Base-by-base conservation (phyloP, 1,140 invertebrate species). In the Halesus radiatus region DNA sequence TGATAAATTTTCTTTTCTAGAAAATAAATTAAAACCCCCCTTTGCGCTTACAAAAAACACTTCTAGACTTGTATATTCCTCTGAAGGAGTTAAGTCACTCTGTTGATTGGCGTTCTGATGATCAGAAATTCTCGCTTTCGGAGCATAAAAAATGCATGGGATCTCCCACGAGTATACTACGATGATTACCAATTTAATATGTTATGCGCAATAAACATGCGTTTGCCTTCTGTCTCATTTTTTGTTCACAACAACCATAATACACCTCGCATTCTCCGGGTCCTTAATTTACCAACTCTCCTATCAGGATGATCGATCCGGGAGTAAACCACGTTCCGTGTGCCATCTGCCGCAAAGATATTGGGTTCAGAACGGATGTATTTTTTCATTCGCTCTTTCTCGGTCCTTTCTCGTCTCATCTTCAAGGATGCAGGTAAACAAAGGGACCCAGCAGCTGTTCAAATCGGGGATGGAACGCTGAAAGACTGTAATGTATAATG, bases 401-500 rank as follows among this genome's bases (percentile, higher is more conserved):
- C n/a, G 32, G 13, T 53, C 60, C 54, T 70, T 58, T 78, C 60
- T 22, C 29, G 50, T 70, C 76, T 45, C 23, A 16, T 45, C 62
- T 76, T 23, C 20, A 15, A 29, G 56, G 50, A 68, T 45, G 16
- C 77, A 74, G 72, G 79, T 80, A 80, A 80, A 80, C 79, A 80
- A 80, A 80, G 73, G 66, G 45, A 74, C 58, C 66, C 23, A 80
- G 60, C 79, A 80, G 79, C 79, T 80, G 79, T 76, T 80, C 73
- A 79, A 79, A 79, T 68, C 70, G 23, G 23, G 52, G 16, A 23
- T 13, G 62, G 23, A 56, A 26, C 22, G 26, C 23, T 45, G 62
- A n/a, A 66, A 15, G 10, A 45, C 37, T 13, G 2, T 13, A 45
- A 32, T 32, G 6, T 7, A 32, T 7, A 32, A 45, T 45, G 37